These are phyloP conservation scores for Perca schrenkii DNA, from an alignment of 2,113 vertebrate species.

Conservation along the genomic window DNA sequence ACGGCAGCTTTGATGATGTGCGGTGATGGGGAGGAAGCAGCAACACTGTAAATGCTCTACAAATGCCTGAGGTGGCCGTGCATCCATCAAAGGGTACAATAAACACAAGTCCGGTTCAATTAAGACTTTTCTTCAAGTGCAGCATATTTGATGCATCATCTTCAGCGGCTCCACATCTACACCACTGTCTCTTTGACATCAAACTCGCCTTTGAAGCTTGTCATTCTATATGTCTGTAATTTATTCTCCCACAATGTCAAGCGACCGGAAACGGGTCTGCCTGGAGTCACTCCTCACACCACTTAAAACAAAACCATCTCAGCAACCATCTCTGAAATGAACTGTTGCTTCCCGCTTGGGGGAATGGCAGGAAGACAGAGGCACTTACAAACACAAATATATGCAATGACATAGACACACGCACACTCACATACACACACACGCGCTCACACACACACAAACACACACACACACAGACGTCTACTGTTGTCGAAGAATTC, in stretches of 20 bases:
- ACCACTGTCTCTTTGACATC: conserved; percentile 44
- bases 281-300: conserved; percentile 67
- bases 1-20: conserved; percentile 29
- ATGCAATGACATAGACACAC: conserved; percentile 13
- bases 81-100: conserved; percentile 44
- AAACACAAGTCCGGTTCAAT: conserved; percentile 32
- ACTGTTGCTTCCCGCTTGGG: conserved; percentile 64
- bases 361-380: conserved; percentile 51
- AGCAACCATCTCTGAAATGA: conserved; percentile 64
- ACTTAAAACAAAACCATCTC: conserved; percentile 70
- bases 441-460: conserved; percentile 32
- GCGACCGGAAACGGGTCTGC: conserved; percentile 57
- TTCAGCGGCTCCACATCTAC: conserved; percentile 42
- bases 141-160: conserved; percentile 34
- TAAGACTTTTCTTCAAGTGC: conserved; percentile 12
- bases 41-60: conserved; percentile 32
- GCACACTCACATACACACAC: conserved; percentile 39
- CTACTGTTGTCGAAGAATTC: conserved; percentile 63
- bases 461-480: conserved; percentile 31
- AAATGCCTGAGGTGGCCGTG: conserved; percentile 11
- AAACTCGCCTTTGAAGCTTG: conserved; percentile 63
- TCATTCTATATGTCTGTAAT: conserved; percentile 68
- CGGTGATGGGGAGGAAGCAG: conserved; percentile 10
- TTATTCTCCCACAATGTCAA: conserved; percentile 51
- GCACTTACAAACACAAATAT: conserved; percentile 35